Conservation (phyloP, 2,113 vertebrate species). For the Leiothrix lutea region DNA sequence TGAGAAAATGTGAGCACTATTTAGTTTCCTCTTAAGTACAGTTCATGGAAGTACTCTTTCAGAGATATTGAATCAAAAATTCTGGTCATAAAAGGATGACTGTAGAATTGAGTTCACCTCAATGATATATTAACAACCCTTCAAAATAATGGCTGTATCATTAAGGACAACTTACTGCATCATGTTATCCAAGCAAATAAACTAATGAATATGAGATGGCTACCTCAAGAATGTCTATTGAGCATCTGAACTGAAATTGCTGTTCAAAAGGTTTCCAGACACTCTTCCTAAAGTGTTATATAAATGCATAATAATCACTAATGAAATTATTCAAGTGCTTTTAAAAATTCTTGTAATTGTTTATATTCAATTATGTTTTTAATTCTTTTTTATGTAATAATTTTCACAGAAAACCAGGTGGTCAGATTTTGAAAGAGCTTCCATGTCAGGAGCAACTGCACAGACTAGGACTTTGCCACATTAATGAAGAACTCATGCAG, state of each 20-base stretch:
- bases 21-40: neutral
- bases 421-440: neutral
- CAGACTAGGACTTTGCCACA: neutral
- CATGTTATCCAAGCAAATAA: neutral
- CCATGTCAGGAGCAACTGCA: neutral
- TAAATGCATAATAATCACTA: neutral
- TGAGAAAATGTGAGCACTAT: neutral
- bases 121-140: neutral
- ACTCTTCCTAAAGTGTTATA: neutral
- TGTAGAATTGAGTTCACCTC: neutral
- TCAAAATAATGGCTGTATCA: neutral
- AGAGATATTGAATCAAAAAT: neutral
- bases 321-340: neutral
- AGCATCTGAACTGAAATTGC: neutral
- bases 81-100: neutral
- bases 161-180: neutral
- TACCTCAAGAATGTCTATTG: neutral
- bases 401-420: neutral
- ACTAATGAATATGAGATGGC: neutral
- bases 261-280: neutral
- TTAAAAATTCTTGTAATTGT: neutral
- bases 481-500: neutral
- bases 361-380: neutral
- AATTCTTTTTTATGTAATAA: neutral
- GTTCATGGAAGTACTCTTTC: neutral